These are phyloP conservation scores for Manis pentadactyla DNA, from an alignment of 2,797 vertebrate species.

Conservation along the genomic window DNA sequence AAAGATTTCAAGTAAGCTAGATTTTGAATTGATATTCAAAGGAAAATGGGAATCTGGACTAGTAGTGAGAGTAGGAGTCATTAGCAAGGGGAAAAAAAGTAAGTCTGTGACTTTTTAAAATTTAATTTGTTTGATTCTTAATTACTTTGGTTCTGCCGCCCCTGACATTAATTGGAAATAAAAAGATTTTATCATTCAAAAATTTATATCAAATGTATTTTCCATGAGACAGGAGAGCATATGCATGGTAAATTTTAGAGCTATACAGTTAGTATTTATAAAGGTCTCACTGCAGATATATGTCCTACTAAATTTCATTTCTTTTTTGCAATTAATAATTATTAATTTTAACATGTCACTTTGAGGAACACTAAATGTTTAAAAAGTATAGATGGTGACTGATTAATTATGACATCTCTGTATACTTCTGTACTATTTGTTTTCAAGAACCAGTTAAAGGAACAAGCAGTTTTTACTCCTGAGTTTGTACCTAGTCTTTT, in stretches of 20 bases:
- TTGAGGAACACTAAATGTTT: slow-evolving; percentile 68
- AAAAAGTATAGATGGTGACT: not conserved
- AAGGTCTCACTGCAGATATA: not conserved
- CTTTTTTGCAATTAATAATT: slow-evolving; percentile 65
- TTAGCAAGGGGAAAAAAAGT: no score
- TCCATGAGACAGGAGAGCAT: not conserved
- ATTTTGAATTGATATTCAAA: not conserved
- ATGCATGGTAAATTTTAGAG: not conserved
- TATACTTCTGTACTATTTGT: not conserved
- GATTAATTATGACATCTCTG: slow-evolving; percentile 5
- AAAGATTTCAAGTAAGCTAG: not conserved
- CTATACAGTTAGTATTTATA: not conserved
- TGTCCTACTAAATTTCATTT: slow-evolving; percentile 51
- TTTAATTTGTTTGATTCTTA: not conserved
- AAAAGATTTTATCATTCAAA: not conserved
- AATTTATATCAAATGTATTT: not conserved
- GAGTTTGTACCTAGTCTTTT: not conserved
- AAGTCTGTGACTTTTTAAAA: not conserved
- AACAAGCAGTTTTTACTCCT: not conserved
- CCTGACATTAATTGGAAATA: not conserved
- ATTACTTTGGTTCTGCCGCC: not conserved
- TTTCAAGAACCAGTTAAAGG: not conserved
- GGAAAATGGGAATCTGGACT: not conserved
- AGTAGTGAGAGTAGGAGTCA: not conserved
- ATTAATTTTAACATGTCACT: slow-evolving; percentile 69